Base-by-base conservation (phyloP, 2,888 invertebrate genomes). In the Apamea epomidion region DNA sequence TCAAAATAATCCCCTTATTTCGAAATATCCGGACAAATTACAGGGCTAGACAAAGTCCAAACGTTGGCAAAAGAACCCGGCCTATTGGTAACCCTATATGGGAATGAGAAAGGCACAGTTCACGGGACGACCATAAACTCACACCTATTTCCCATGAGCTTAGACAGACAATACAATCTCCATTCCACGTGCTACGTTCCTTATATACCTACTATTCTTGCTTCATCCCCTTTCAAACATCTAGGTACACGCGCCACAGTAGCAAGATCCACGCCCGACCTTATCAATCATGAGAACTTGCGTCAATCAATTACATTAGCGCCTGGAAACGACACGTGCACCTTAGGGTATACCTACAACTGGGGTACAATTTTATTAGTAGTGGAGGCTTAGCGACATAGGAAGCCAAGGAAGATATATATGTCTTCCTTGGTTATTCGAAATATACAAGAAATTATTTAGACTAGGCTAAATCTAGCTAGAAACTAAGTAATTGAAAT, bases 131-230 rank as follows among this genome's bases (percentile, higher is more conserved):
- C n/a, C 32, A 79, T 72, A 64, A 54, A 80, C 62, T 80, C 80
- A 80, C 80, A 80, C 79, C 71, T 64, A 80, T 80, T 79, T 79
- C 80, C 72, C 79, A 18, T 37, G 79, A 71, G 32, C 16, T 3
- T 25, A 32, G 21, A 51, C 16, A 18, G 37, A 37, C n/a, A 25
- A 37, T n/a, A 54, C 54, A 72, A 37, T 12, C 71, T 37, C 10
- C 6, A 54, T 37, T 6, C 21, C 51, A 72, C 45, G 80, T 54
- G n/a, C 8, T 29, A 4, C 16, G 6, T 18, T 32, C 29, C 51
- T 14, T 10, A n/a, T 25, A 29, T 42, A 25, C 29, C 37, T 42
- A 74, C 8, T 25, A 1, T 37, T 32, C 48, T 25, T 51, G 29
- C 29, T 29, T 25, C 18, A n/a, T 42, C 8, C 48, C 5, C 21